Evolutionary conservation across 2,888 invertebrate species (phyloP).

Genomic region (Amorpha juglandis): DNA sequence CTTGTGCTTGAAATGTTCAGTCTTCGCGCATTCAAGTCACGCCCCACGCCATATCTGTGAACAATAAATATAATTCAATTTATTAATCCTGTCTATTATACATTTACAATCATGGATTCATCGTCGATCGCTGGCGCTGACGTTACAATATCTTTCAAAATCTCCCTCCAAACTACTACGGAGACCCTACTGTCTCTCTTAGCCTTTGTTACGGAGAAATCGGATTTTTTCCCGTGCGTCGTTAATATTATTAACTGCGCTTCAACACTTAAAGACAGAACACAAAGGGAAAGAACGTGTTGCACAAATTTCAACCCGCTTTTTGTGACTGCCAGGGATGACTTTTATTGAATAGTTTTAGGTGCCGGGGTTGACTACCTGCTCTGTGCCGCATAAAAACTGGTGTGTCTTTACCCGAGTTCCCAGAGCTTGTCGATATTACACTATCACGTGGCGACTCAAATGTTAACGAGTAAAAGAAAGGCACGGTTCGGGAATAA

Average conservation of each 20-base stretch:
- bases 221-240: background rate
- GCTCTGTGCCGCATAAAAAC: constrained; percentile 35
- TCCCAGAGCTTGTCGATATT: constrained; percentile 17
- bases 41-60: constrained; percentile 9
- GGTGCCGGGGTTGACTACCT: constrained; percentile 57
- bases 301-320: constrained; percentile 53
- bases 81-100: background rate
- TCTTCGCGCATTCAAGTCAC: background rate
- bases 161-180: background rate
- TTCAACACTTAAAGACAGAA: constrained; percentile 37
- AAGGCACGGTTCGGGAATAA: background rate
- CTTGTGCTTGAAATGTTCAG: background rate
- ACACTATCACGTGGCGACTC: constrained; percentile 26
- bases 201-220: background rate
- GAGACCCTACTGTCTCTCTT: background rate
- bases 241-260: constrained; percentile 35
- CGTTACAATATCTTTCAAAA: background rate
- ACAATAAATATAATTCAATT: constrained; percentile 19
- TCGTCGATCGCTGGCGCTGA: background rate
- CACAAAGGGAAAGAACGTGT: constrained; percentile 51
- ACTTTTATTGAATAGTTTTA: constrained; percentile 44
- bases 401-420: constrained; percentile 1
- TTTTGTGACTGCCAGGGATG: constrained; percentile 49
- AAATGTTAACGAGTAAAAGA: background rate
- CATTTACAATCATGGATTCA: background rate